Conservation (phyloP, 2,113 vertebrate genomes). For the Orcinus orca region DNA sequence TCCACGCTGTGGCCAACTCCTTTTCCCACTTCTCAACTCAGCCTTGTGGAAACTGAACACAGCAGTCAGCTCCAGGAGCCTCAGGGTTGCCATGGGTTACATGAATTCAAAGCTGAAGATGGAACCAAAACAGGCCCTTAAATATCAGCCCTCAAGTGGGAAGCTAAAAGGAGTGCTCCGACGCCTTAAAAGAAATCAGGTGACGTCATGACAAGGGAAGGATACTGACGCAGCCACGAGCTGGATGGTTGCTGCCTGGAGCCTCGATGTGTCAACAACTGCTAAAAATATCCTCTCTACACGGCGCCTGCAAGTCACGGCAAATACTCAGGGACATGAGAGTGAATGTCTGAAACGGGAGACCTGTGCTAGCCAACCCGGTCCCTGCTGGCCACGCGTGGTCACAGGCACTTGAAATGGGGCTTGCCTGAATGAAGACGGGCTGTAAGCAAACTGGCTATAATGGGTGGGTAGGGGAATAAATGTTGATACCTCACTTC, state of each 20-base stretch:
- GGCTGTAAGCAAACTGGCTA: not conserved
- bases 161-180: not conserved
- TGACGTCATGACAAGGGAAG: not conserved
- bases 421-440: not conserved
- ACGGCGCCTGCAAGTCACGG: not conserved
- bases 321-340: not conserved
- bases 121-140: slow-evolving; percentile 17
- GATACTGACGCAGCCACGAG: fast-evolving
- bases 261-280: not conserved
- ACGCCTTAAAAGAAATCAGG: not conserved
- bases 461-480: fast-evolving
- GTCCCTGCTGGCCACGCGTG: not conserved
- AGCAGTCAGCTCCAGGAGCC: not conserved
- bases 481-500: not conserved
- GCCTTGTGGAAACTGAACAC: not conserved
- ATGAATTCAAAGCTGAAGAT: not conserved
- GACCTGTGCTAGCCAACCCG: fast-evolving
- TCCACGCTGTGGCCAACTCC: not conserved
- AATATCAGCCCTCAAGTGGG: not conserved
- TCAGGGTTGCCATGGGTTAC: slow-evolving; percentile 53
- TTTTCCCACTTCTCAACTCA: not conserved
- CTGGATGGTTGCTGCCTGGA: not conserved
- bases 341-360: not conserved
- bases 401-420: not conserved
- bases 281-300: slow-evolving; percentile 14